Base-by-base conservation (phyloP, 2,113 vertebrate genomes). In the Podocnemis expansa region DNA sequence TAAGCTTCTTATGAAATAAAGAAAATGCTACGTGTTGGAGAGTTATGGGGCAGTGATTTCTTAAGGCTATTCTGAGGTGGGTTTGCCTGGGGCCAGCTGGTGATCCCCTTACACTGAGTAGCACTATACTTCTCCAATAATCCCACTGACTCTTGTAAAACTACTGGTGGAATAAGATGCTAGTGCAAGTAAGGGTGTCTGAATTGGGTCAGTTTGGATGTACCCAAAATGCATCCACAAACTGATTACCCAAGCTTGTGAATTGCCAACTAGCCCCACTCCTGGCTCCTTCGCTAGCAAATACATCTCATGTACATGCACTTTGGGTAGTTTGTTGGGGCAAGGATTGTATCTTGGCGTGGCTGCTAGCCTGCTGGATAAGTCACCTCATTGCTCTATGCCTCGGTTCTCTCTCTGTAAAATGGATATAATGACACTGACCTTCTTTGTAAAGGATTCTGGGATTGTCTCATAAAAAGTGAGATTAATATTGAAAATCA, bases 141-240 rank as follows among this genome's bases (percentile, higher is more conserved):
- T 87, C 11, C 78, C 1, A 1, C 1, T 49, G 54, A 17, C 38
- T 1, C 45, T 29, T 49, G 34, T 16, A 45, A 31, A 67, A 41
- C 1, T 78, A 22, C 0, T 54, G 49, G 70, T 10, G 67, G 47
- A 84, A 52, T 5, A 45, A 0, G 43, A 1, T 0, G 54, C 52
- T 60, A 34, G 60, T 34, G 31, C 31, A 17, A 43, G 16, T 31
- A 56, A 34, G 75, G 70, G 5, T 4, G 4, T 52, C 24, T 0
- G 0, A 8, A 19, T 55, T 38, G 52, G 73, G 31, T 45, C 70
- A 41, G 13, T 88, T 22, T 49, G 14, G 6, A 1, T 1, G 17
- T 45, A 54, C 19, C 67, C 87, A 92, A 41, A 34, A 16, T 14
- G 34, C 29, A 60, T 31, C 58, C 6, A 29, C 29, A 31, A 13